A percentile compares a stretch with the other conserved stretches of the same genome.
Conservation (phyloP, 2,113 vertebrate species). For the Neogale vison region DNA sequence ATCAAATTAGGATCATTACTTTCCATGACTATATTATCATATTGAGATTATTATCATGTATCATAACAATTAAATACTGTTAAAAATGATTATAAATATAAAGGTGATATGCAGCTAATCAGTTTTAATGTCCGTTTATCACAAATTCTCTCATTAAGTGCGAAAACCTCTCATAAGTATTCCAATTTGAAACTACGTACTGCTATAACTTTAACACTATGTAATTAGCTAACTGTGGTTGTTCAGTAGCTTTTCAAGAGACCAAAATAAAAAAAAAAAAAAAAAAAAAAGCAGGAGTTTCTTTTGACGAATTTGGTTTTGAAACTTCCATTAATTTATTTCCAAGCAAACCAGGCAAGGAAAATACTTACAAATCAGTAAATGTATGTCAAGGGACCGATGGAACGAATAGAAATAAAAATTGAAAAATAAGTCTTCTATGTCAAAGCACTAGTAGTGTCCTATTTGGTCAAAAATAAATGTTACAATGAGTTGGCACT, state of each 20-base stretch:
- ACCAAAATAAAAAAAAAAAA: neutral
- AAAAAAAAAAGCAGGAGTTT: neutral
- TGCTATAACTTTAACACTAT: neutral
- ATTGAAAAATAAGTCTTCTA: neutral
- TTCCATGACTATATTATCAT: neutral
- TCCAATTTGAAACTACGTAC: neutral
- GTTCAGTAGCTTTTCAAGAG: neutral
- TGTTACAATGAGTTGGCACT: neutral
- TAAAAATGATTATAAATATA: conserved; percentile 40
- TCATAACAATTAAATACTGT: neutral
- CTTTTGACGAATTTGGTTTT: neutral
- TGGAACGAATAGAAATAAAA: neutral
- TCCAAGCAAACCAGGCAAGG: neutral
- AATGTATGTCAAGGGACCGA: neutral
- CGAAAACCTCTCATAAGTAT: neutral
- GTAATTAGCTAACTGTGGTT: neutral
- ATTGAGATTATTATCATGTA: neutral
- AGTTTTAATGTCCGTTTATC: neutral
- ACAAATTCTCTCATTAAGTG: neutral
- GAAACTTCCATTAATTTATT: neutral
- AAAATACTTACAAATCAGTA: conserved; percentile 16
- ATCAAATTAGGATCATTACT: conserved; percentile 23
- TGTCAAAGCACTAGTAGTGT: neutral
- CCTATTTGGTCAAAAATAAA: neutral
- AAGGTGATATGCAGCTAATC: neutral